Evolutionary conservation across 1,140 invertebrate genomes (phyloP), one percentile per base, ranked within the genome.

Genomic region (Diachasmimorpha longicaudata): DNA sequence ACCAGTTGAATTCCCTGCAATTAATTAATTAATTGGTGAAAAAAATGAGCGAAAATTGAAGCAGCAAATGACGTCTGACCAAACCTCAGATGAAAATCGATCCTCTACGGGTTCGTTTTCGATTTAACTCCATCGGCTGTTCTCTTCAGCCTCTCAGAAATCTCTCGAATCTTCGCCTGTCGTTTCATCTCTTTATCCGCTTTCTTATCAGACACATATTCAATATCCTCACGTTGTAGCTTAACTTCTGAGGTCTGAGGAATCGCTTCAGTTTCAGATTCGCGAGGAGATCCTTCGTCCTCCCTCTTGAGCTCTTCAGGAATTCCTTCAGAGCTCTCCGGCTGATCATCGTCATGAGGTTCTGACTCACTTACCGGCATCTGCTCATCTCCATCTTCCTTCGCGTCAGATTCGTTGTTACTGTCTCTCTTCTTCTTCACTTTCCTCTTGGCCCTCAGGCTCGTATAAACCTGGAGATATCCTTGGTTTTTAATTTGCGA

Each of bases 91-190:
- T 31, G 6, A 31, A 31, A 31, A 31, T 3, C 2, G 31, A n/a
- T 31, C 31, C 31, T 6, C 31, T 31, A 31, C 31, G 31, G 31
- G 6, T 31, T 19, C 31, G 16, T 14, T 11, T 58, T 37, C 8
- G 25, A 44, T 72, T 58, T 58, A 16, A 44, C 25, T 10, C 77
- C 78, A 31, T 55, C 70, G 21, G 52, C 73, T 10, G 73, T 58
- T 68, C 74, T 79, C 48, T 76, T 82, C 19, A 83, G 73, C 42
- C 67, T 72, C 70, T 82, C 78, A 10, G 76, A 75, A 31, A 85
- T 75, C 58, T 82, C 79, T 66, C 79, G 79, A 75, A 82, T 82
- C 52, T 85, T 85, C 42, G 77, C 78, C 69, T 81, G 79, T 6
- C 81, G 75, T 70, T 79, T 85, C 13, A 52, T 37, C 39, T 77